phyloP scores from a whole-genome alignment of 1,140 invertebrate genomes.

The Platyscapa corneri region DNA sequence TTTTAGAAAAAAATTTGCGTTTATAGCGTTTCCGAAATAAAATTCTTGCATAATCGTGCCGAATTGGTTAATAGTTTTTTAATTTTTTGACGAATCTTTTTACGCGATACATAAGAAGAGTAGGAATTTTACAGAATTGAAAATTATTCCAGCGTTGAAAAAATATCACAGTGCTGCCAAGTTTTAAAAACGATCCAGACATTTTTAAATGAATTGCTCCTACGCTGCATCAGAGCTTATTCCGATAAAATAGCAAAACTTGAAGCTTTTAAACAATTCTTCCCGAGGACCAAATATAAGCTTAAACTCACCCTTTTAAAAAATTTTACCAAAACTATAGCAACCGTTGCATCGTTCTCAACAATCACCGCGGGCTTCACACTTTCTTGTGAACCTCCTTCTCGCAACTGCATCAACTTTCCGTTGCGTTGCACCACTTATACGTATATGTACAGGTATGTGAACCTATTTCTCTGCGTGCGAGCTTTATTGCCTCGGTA shows the following conservation, averaged over 20 bases:
- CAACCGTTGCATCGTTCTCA: conserved; percentile 13
- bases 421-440: conserved; percentile 59
- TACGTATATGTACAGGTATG: conserved; percentile 54
- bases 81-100: no score
- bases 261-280: conserved; percentile 8
- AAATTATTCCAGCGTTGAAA: no score
- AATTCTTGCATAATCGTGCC: neutral
- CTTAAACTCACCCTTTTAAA: conserved; percentile 34
- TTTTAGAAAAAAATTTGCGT: neutral
- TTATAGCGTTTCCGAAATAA: neutral
- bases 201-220: neutral
- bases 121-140: no score
- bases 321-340: conserved; percentile 27
- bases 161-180: no score
- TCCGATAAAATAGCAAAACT: neutral
- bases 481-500: conserved; percentile 61
- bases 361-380: conserved; percentile 12
- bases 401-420: conserved; percentile 57
- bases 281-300: conserved; percentile 6
- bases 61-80: neutral
- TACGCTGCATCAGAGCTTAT: neutral
- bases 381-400: conserved; percentile 51
- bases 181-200: no score
- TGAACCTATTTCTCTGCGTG: conserved; percentile 54
- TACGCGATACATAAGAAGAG: no score